Base-by-base conservation (phyloP, 2,888 invertebrate species). In the Phyllotreta striolata region DNA sequence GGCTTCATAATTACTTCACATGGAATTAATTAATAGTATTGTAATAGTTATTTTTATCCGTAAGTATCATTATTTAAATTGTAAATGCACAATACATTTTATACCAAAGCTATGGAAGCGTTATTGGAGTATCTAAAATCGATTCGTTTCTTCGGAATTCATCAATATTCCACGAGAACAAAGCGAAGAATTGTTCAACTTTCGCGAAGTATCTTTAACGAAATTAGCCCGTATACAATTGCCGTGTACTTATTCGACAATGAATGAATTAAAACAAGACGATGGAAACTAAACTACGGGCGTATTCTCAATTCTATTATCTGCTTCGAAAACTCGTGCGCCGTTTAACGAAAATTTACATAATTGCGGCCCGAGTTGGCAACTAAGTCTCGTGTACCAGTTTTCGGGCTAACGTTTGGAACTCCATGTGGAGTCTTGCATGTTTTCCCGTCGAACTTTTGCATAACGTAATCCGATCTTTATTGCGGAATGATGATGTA, bases 301-400 rank as follows among this genome's bases (percentile, higher is more conserved):
- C 60, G 24, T 54, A 54, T 60, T 60, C 60, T 13, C 52, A 38
- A 60, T 60, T 60, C 52, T 43, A 60, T 60, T 60, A 60, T 60
- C 60, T 60, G 44, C 60, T 51, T 58, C 49, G 63, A 62, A 62
- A 63, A 66, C 60, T 66, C 61, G 61, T 60, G 63, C 51, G 56
- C 55, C 66, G 61, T 63, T 66, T 66, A 64, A 60, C 35, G 66
- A 41, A 60, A 63, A 66, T 66, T 66, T 66, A 49, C 66, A 66
- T 66, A 66, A 63, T 63, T 64, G 63, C 47, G 46, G 57, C 54
- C 52, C 9, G 57, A 66, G 61, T 61, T 66, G 63, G 63, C 61
- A 66, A 58, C 62, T 51, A 55, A 65, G 55, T 55, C 55, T 24
- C 24, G 24, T 24, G 24, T 24, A 24, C 24, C 24, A 24, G 24